phyloP scores from a whole-genome alignment of 2,888 invertebrate species.

The Cryptophagus acutangulus region DNA sequence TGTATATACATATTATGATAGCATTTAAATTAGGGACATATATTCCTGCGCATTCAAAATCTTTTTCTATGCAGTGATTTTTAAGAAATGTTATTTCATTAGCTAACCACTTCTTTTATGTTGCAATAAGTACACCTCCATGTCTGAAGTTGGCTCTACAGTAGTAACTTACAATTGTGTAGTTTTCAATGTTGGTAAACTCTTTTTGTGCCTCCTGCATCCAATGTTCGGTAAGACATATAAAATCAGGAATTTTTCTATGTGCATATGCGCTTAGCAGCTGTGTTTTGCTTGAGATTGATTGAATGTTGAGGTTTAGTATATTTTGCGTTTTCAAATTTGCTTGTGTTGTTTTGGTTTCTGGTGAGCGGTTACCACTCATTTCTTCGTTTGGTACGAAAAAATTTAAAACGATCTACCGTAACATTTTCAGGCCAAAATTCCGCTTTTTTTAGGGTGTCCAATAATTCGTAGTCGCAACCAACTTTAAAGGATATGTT shows the following conservation, averaged over 20 bases:
- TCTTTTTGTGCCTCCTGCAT: not conserved
- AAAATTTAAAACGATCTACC: not conserved
- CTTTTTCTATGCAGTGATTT: too few species aligned
- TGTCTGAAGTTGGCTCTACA: not conserved
- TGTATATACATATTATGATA: too few species aligned
- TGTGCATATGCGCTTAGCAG: not conserved
- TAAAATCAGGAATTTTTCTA: not conserved
- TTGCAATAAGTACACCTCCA: not conserved
- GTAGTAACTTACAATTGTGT: not conserved
- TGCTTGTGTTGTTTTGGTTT: too few species aligned
- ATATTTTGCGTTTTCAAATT: too few species aligned
- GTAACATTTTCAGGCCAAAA: not conserved
- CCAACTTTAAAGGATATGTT: not conserved
- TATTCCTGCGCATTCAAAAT: too few species aligned
- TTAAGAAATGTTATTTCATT: too few species aligned
- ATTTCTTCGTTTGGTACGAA: conserved; percentile 1
- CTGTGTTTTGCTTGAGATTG: not conserved
- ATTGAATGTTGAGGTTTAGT: not conserved
- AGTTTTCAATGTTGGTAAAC: not conserved
- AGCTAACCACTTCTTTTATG: not conserved
- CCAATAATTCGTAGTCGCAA: not conserved
- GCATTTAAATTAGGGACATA: too few species aligned
- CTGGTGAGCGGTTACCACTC: not conserved
- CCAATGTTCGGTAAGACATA: not conserved
- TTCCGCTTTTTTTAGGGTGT: not conserved